Evolutionary conservation across 2,888 invertebrate species (phyloP).

Genomic region (Heliconius erato): DNA sequence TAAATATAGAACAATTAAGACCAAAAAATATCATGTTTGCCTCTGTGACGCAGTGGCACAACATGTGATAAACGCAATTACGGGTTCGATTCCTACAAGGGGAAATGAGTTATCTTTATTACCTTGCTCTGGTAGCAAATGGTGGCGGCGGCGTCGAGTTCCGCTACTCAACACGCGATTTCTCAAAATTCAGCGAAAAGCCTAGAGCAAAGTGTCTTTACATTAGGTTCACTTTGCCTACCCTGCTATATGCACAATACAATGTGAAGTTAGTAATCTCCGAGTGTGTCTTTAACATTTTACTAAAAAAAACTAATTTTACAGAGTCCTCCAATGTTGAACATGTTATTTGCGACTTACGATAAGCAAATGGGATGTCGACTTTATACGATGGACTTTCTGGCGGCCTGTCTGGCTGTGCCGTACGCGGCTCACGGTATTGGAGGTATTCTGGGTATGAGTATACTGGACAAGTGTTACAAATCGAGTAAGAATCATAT

Average conservation of each 20-base stretch:
- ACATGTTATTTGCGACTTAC: constrained; percentile 92
- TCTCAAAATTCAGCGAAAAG: too few species aligned
- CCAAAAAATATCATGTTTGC: too few species aligned
- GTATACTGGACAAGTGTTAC: constrained; percentile 95
- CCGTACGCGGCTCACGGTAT: constrained; percentile 97
- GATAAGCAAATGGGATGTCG: constrained; percentile 92
- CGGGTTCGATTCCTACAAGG: neutral
- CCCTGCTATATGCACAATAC: too few species aligned
- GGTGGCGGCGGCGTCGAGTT: too few species aligned
- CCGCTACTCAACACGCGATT: too few species aligned
- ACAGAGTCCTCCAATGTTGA: constrained; percentile 42
- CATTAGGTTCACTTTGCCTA: neutral
- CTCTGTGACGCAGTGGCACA: neutral
- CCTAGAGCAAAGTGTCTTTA: neutral
- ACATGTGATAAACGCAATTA: neutral
- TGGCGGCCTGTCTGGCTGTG: constrained; percentile 93
- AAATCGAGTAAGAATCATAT: constrained; percentile 83
- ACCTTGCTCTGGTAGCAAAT: neutral
- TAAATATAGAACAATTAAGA: neutral
- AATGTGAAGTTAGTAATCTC: too few species aligned
- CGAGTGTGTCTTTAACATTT: too few species aligned
- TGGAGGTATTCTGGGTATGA: constrained; percentile 94
- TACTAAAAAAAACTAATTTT: neutral
- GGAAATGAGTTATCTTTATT: neutral
- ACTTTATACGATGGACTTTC: constrained; percentile 95